phyloP scores from a whole-genome alignment of 2,113 vertebrate species.

The Eurypyga helias region DNA sequence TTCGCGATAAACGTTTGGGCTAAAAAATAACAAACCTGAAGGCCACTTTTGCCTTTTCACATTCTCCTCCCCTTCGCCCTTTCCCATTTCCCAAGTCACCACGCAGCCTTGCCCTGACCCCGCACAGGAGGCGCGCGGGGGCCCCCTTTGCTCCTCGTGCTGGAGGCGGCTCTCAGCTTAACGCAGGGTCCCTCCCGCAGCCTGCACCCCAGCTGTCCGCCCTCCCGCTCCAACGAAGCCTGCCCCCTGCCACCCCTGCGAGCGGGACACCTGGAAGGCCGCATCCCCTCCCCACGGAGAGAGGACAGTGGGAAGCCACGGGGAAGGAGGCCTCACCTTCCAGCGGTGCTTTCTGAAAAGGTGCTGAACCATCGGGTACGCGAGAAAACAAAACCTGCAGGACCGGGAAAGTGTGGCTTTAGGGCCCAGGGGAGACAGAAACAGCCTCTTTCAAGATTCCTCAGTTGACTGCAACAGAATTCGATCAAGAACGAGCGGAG shows the following conservation, averaged over 20 bases:
- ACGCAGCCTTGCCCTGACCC: neutral
- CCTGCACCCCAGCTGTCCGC: neutral
- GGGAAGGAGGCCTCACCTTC: neutral
- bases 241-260: too few relatives aligned
- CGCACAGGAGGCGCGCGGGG: accelerated
- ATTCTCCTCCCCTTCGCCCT: neutral
- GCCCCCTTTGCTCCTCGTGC: neutral
- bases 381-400: neutral
- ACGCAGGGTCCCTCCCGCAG: neutral
- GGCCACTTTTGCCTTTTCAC: neutral
- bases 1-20: neutral
- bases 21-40: neutral
- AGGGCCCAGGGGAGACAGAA: neutral
- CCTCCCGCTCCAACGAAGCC: neutral
- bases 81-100: neutral
- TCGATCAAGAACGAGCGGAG: neutral
- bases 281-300: neutral
- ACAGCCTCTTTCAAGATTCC: neutral
- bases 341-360: neutral
- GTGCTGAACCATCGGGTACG: neutral
- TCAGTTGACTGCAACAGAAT: neutral
- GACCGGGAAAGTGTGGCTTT: neutral
- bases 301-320: neutral
- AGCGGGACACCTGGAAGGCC: neutral
- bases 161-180: neutral